Evolutionary conservation across 1,140 invertebrate genomes (phyloP).

Genomic region (Cherax destructor): DNA sequence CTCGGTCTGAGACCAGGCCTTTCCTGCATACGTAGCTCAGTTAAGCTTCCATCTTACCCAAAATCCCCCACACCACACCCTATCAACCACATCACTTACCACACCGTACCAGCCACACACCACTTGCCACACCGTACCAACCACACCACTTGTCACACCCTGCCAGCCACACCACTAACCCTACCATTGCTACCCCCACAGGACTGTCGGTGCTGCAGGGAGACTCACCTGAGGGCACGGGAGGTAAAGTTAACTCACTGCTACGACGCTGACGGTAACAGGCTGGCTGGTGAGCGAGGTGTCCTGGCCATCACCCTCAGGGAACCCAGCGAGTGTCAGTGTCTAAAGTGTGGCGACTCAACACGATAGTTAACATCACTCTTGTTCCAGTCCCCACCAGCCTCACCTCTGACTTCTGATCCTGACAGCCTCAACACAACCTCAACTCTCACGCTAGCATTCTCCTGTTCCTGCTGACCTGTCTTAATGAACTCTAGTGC

Average conservation of each 20-base stretch:
- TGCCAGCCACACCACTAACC: not conserved
- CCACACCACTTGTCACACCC: not conserved
- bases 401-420: no score
- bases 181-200: constrained; percentile 74
- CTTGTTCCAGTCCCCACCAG: not conserved
- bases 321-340: constrained; percentile 92
- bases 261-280: constrained; percentile 89
- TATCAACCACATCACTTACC: not conserved
- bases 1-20: no score
- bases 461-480: no score
- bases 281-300: constrained; percentile 80
- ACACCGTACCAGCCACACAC: not conserved
- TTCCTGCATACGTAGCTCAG: no score
- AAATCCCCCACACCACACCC: not conserved
- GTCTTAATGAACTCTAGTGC: no score
- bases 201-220: constrained; percentile 94
- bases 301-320: constrained; percentile 87
- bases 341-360: constrained; percentile 86
- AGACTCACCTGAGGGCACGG: constrained; percentile 87
- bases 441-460: no score
- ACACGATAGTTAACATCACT: constrained; percentile 28
- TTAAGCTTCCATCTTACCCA: no score
- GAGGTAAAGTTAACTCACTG: constrained; percentile 88
- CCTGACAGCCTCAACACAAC: no score
- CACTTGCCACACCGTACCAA: not conserved